Conservation (phyloP, 2,888 invertebrate genomes). For the Heliconius ismenius region DNA sequence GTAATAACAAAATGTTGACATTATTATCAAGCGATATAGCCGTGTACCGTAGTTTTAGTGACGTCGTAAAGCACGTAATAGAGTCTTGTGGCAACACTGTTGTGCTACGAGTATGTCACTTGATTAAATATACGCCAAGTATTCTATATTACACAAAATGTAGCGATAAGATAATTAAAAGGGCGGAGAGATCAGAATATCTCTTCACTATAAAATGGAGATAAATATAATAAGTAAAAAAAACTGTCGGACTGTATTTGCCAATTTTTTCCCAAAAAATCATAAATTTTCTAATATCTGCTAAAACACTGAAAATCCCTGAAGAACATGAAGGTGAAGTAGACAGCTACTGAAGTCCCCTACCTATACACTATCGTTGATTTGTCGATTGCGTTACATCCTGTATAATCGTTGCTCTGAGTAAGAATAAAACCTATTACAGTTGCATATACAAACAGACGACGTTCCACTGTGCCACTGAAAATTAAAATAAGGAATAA, state of each 20-base stretch:
- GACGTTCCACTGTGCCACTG: neutral
- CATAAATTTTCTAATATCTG: no score
- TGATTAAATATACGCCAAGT: constrained; percentile 6
- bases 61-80: constrained; percentile 33
- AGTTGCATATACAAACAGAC: neutral
- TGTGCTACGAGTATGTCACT: neutral
- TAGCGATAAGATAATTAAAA: neutral
- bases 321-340: no score
- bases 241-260: no score
- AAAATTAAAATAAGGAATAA: neutral
- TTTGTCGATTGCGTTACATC: no score
- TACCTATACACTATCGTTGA: no score
- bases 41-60: constrained; percentile 3
- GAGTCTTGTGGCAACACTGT: constrained; percentile 32
- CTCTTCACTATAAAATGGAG: no score
- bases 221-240: no score
- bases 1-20: neutral
- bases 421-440: neutral
- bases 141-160: neutral
- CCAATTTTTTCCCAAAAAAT: no score
- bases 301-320: no score
- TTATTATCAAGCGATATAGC: constrained; percentile 12
- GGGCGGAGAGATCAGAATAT: no score
- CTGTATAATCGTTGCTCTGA: neutral
- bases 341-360: no score